A percentile compares a stretch with the other conserved stretches of the same genome.
phyloP scores from a whole-genome alignment of 2,797 vertebrate genomes.

The Pangasius macronema region DNA sequence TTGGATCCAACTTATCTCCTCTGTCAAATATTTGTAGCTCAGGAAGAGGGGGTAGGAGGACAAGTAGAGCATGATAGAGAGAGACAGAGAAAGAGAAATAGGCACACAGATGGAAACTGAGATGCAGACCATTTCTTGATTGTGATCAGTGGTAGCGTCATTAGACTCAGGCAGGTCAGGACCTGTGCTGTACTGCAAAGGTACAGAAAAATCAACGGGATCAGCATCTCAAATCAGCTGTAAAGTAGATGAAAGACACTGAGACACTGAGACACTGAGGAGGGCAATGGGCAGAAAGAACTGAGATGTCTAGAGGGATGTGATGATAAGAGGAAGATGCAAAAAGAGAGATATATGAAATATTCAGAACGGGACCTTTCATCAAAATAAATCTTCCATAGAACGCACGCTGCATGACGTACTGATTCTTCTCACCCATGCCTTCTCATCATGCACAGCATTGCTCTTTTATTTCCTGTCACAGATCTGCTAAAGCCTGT shows the following conservation, averaged over 20 bases:
- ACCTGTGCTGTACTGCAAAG: constrained; percentile 47
- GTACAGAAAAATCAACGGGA: constrained; percentile 36
- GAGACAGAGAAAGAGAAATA: neutral
- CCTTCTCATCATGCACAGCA: neutral
- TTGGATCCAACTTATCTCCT: constrained; percentile 47
- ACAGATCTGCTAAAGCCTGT: constrained; percentile 30
- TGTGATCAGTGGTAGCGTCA: constrained; percentile 63
- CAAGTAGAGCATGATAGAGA: neutral
- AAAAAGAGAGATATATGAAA: neutral
- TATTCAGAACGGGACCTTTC: neutral
- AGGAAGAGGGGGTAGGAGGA: constrained; percentile 12
- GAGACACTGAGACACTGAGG: neutral
- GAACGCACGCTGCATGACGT: neutral
- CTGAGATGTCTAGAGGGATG: neutral
- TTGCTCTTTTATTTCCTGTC: neutral
- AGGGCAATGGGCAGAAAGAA: constrained; percentile 1
- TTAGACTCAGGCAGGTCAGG: constrained; percentile 53
- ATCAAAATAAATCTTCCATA: constrained; percentile 21
- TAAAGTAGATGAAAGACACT: constrained; percentile 31
- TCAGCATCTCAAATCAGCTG: constrained; percentile 40
- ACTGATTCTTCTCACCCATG: neutral
- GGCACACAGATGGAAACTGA: constrained; percentile 58
- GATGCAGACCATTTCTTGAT: constrained; percentile 70
- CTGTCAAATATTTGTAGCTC: constrained; percentile 52
- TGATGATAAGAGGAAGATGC: neutral